Evolutionary conservation across 2,888 invertebrate species (phyloP), one percentile per base, ranked within the genome.

Genomic region (Leucophenga montana): DNA sequence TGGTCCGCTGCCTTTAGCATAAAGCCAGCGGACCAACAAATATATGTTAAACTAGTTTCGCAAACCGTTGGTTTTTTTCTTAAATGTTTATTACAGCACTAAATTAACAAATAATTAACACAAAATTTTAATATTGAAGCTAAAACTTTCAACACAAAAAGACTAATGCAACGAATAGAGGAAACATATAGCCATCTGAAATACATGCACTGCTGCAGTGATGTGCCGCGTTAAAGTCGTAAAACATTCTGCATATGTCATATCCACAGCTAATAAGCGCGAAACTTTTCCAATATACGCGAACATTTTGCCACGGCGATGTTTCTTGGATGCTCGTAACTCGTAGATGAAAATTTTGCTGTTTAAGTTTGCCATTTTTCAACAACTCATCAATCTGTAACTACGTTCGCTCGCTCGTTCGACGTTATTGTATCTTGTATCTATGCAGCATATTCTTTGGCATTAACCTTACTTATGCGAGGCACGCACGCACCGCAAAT

Each of bases 311-410:
- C 46, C 46, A n/a, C 46, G 6, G 13, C 46, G 3, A 46, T 50
- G n/a, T 50, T 5, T 57, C 13, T 57, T 27, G 22, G 1, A 1
- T 14, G 50, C 16, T 18, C 16, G n/a, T 56, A 22, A 56, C 59
- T 31, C 66, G 61, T 73, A 71, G 74, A 73, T 73, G 65, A 74
- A 64, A 27, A 75, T 82, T 80, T 81, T 82, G 77, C 82, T 83
- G 83, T 84, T 81, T 82, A 82, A 84, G 81, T 84, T 81, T 81
- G 79, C 81, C 75, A 79, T 80, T 81, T 82, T 84, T 84, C 83
- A 81, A 83, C 83, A 84, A 84, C 84, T 81, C 81, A 81, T 81
- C 84, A 81, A 81, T 81, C 84, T 81, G 81, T 77, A 39, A 39
- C 39, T 11, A 75, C 81, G 76, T 78, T 77, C 73, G 69, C 59